Conservation (phyloP, 2,113 vertebrate genomes). For the Archocentrus centrarchus region DNA sequence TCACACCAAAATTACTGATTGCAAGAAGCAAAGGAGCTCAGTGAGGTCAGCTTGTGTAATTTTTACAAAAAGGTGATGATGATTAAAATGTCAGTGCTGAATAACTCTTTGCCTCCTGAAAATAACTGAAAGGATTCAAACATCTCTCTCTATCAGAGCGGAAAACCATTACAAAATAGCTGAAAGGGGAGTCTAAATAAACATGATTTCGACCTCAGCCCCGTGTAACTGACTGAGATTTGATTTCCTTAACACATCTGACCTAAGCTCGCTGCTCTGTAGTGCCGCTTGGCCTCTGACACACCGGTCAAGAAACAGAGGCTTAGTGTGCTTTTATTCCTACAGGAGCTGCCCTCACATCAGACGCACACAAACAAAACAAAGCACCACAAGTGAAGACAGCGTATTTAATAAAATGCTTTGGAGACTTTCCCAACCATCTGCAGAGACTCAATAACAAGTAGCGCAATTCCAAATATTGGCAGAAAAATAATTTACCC, state of each 20-base stretch:
- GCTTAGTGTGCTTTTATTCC: conserved; percentile 17
- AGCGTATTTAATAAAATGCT: conserved; percentile 46
- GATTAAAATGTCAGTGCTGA: neutral
- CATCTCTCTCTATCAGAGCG: neutral
- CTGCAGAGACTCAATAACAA: conserved; percentile 33
- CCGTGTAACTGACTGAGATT: neutral
- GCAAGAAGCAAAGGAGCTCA: neutral
- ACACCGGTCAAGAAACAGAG: neutral
- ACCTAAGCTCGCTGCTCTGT: neutral
- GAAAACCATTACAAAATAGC: neutral
- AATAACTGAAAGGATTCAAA: neutral
- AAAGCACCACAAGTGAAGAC: neutral
- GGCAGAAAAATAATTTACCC: conserved; percentile 40
- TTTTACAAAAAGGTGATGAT: conserved; percentile 2
- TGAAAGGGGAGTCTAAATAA: conserved; percentile 27
- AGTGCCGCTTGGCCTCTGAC: conserved; percentile 20
- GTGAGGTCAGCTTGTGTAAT: neutral
- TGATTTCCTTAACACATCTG: conserved; percentile 28
- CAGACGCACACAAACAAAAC: conserved; percentile 25
- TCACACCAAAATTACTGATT: conserved; percentile 35
- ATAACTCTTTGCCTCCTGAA: neutral
- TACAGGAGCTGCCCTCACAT: conserved; percentile 27
- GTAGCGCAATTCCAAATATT: conserved; percentile 26
- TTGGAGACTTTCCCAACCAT: conserved; percentile 31
- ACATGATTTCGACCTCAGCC: conserved; percentile 2